These are phyloP conservation scores for Orthonychiurus folsomi DNA, from an alignment of 2,888 invertebrate species.

Conservation along the genomic window DNA sequence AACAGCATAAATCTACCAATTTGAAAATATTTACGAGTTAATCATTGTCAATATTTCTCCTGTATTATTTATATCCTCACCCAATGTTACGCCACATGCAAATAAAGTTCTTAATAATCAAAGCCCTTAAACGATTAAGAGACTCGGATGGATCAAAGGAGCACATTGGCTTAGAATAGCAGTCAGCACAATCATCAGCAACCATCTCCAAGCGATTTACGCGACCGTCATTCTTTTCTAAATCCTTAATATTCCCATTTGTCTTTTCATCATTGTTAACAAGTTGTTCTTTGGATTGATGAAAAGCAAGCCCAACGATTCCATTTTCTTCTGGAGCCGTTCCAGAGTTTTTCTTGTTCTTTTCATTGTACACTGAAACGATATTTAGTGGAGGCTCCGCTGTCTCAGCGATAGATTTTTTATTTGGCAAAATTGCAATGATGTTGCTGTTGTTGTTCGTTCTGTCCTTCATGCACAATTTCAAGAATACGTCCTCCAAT, in stretches of 20 bases:
- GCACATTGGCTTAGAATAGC: slow-evolving; percentile 25
- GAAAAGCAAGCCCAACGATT: slow-evolving; percentile 78
- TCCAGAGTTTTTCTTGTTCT: slow-evolving; percentile 24
- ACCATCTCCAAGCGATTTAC: slow-evolving; percentile 18
- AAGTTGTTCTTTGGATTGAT: slow-evolving; percentile 80
- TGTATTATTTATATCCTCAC: slow-evolving; percentile 46
- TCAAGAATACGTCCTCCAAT: slow-evolving; percentile 86
- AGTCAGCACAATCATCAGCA: slow-evolving; percentile 31
- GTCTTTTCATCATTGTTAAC: slow-evolving; percentile 49
- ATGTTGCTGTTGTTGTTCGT: slow-evolving; percentile 23
- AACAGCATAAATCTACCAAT: slow-evolving; percentile 77
- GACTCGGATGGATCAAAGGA: slow-evolving; percentile 24
- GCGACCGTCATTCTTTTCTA: slow-evolving; percentile 6
- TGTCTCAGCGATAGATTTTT: slow-evolving; percentile 14
- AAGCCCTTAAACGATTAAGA: slow-evolving; percentile 49
- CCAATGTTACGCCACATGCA: slow-evolving; percentile 88
- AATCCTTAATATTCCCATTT: not conserved
- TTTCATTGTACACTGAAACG: slow-evolving; percentile 36
- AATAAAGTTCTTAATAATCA: slow-evolving; percentile 78
- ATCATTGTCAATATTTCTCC: not conserved
- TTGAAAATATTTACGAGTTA: slow-evolving; percentile 17
- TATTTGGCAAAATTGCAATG: slow-evolving; percentile 18
- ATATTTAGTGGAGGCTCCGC: slow-evolving; percentile 19
- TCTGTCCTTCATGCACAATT: slow-evolving; percentile 51
- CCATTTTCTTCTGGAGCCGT: slow-evolving; percentile 45